phyloP scores from a whole-genome alignment of 2,113 vertebrate genomes.

The Pollachius pollachius region DNA sequence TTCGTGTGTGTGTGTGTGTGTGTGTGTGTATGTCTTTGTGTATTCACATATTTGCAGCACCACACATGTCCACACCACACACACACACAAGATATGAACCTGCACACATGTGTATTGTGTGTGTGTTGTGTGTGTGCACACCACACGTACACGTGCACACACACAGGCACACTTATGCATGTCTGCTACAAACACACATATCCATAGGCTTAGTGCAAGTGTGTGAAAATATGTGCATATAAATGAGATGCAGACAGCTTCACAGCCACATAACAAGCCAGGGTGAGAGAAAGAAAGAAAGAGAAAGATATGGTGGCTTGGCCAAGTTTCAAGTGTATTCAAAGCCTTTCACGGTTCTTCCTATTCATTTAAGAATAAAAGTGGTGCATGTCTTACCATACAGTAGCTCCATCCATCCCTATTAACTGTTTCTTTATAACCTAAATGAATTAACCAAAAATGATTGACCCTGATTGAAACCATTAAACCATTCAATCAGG shows the following conservation, averaged over 20 bases:
- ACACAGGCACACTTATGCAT: constrained; percentile 8
- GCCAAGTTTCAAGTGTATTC: constrained; percentile 42
- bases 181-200: constrained; percentile 40
- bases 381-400: too few relatives aligned
- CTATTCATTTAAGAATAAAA: too few relatives aligned
- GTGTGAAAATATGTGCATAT: constrained; percentile 70
- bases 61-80: constrained; percentile 2
- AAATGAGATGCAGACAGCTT: constrained; percentile 76
- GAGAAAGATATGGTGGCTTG: constrained; percentile 24
- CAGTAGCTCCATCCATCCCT: too few relatives aligned
- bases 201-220: constrained; percentile 35
- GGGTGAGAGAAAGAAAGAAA: constrained; percentile 2
- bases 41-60: neutral
- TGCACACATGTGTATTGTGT: neutral
- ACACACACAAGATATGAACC: neutral
- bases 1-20: neutral
- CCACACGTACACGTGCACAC: neutral
- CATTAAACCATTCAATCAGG: neutral
- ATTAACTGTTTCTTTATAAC: too few relatives aligned
- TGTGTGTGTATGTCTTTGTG: neutral
- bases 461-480: too few relatives aligned
- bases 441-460: too few relatives aligned
- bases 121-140: too few relatives aligned
- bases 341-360: too few relatives aligned
- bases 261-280: constrained; percentile 50